Evolutionary conservation across 2,888 invertebrate genomes (phyloP).

Genomic region (Eumacrocentrus americanus): DNA sequence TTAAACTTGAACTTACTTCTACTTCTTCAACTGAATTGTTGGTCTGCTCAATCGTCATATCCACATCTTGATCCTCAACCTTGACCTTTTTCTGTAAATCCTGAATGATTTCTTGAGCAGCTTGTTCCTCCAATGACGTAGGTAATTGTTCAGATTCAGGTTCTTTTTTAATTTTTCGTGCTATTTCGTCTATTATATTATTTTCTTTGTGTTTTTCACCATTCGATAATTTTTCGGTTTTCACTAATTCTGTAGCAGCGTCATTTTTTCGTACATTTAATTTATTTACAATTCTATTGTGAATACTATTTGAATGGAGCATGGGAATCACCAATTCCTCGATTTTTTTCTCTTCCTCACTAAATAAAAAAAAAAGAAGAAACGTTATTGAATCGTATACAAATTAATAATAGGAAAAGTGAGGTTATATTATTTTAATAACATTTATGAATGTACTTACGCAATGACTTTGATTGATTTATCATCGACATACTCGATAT

Average conservation of each 20-base stretch:
- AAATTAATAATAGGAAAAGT: background rate
- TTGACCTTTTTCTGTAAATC: constrained; percentile 62
- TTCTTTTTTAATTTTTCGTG: constrained; percentile 45
- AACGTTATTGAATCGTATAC: constrained; percentile 3
- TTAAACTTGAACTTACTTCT: constrained; percentile 63
- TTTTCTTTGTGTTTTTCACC: constrained; percentile 32
- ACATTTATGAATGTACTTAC: constrained; percentile 63
- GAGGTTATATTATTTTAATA: constrained; percentile 18
- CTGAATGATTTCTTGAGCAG: constrained; percentile 74
- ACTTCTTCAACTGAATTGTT: constrained; percentile 69
- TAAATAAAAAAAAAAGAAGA: constrained; percentile 48
- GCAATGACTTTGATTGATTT: constrained; percentile 77
- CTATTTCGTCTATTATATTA: constrained; percentile 30
- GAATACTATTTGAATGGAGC: constrained; percentile 54
- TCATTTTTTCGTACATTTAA: constrained; percentile 47
- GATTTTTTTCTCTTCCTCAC: constrained; percentile 65
- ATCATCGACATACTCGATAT: constrained; percentile 79
- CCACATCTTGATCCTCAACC: constrained; percentile 47
- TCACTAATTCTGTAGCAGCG: constrained; percentile 6
- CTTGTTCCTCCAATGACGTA: constrained; percentile 72
- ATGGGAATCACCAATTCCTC: constrained; percentile 73
- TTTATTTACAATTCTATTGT: constrained; percentile 62
- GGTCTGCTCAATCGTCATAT: constrained; percentile 65
- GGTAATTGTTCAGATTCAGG: constrained; percentile 32
- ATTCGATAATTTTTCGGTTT: background rate